A percentile compares a stretch with the other conserved stretches of the same genome.
These are phyloP conservation scores for Pristionchus exspectatus DNA, from an alignment of 2,888 invertebrate genomes.

Conservation along the genomic window DNA sequence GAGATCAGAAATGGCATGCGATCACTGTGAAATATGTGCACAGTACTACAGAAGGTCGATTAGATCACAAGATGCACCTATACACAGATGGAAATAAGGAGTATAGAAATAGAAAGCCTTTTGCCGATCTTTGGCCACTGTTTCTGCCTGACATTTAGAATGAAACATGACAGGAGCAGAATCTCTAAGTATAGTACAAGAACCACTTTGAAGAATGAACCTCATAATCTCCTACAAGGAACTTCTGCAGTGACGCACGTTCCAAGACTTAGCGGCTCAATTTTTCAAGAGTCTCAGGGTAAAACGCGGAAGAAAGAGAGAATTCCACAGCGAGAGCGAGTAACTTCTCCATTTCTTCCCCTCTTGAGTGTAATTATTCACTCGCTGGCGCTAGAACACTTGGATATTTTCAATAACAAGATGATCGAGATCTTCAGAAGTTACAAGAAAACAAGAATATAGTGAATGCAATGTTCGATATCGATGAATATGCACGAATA, in stretches of 20 bases:
- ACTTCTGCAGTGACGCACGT: slow-evolving; percentile 9
- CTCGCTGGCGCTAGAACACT: not conserved
- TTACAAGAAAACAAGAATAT: not conserved
- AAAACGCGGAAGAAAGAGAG: slow-evolving; percentile 34
- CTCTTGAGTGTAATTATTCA: not conserved
- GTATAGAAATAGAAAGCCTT: not conserved
- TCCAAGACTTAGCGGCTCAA: not conserved
- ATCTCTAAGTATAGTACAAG: not conserved
- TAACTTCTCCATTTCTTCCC: not conserved
- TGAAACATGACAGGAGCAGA: not conserved
- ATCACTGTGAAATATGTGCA: not conserved
- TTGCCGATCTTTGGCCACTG: not conserved
- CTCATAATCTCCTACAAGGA: not conserved
- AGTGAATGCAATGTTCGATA: not conserved
- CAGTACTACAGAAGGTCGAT: not conserved
- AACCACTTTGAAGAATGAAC: not conserved
- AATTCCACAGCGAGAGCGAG: not conserved
- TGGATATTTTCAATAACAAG: not conserved
- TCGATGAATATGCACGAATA: not conserved
- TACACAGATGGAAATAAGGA: not conserved
- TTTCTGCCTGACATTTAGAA: not conserved
- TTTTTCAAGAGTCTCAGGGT: slow-evolving; percentile 1
- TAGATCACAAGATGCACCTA: not conserved
- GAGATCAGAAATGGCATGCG: not conserved
- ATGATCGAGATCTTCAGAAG: not conserved